phyloP scores from a whole-genome alignment of 2,113 vertebrate genomes.

The Chaetorhynchus papuensis region DNA sequence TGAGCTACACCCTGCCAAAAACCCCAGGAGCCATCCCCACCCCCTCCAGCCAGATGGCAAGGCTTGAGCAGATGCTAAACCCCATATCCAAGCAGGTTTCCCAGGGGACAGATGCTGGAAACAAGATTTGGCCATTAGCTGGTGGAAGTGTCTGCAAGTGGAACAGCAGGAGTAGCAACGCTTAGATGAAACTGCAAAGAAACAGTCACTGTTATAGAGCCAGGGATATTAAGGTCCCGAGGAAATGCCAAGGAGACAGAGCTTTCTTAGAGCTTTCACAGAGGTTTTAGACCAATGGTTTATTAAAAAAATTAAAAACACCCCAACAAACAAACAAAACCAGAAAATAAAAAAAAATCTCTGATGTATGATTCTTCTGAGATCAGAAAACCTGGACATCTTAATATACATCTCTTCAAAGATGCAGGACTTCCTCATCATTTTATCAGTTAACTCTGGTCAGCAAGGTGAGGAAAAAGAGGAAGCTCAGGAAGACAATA shows the following conservation, averaged over 20 bases:
- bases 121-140: neutral
- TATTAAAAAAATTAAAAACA: neutral
- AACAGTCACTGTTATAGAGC: neutral
- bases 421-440: neutral
- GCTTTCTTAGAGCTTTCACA: neutral
- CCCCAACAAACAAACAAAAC: neutral
- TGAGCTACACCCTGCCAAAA: neutral
- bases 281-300: neutral
- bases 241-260: neutral
- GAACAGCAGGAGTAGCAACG: neutral
- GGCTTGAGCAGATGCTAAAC: neutral
- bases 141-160: neutral
- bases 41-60: neutral
- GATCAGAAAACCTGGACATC: neutral
- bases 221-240: neutral
- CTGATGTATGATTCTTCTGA: neutral
- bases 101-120: neutral
- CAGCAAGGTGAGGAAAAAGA: neutral
- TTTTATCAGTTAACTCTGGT: neutral
- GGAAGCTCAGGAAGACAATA: neutral
- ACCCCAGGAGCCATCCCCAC: neutral
- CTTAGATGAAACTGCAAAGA: neutral
- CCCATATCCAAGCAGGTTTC: neutral
- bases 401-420: neutral
- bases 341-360: neutral